phyloP scores from a whole-genome alignment of 2,797 vertebrate genomes.

The Diplodus puntazzo region DNA sequence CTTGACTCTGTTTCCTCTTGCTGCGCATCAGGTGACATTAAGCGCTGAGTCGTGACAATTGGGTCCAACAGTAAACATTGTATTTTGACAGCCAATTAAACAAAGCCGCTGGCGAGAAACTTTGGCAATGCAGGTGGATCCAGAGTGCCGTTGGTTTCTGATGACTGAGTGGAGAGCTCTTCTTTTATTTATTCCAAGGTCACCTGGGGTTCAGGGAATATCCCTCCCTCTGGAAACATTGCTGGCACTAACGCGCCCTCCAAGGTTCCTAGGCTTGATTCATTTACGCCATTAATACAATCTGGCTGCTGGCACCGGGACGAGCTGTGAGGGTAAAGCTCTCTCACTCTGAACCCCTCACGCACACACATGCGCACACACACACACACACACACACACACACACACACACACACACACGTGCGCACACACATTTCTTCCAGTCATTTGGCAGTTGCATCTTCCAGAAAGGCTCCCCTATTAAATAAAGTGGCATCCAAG shows the following conservation, averaged over 20 bases:
- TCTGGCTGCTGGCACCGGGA: conserved; percentile 63
- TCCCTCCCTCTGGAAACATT: conserved; percentile 60
- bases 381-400: conserved; percentile 8
- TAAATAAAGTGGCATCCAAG: conserved; percentile 63
- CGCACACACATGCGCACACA: conserved; percentile 13
- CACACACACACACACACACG: too few relatives aligned
- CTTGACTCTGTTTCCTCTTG: not conserved
- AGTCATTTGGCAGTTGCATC: conserved; percentile 43
- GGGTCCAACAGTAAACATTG: conserved; percentile 25
- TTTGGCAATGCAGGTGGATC: conserved; percentile 38
- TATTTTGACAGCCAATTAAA: conserved; percentile 73
- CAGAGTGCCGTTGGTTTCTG: not conserved
- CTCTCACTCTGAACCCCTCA: conserved; percentile 5
- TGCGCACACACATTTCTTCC: not conserved
- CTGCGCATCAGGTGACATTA: conserved; percentile 33
- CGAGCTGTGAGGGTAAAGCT: conserved; percentile 32
- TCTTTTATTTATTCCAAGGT: conserved; percentile 72
- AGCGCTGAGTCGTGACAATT: conserved; percentile 39
- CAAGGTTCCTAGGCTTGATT: conserved; percentile 68
- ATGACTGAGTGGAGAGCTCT: conserved; percentile 32
- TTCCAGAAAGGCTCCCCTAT: conserved; percentile 56
- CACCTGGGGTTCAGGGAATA: conserved; percentile 67
- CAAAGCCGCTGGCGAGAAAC: conserved; percentile 27
- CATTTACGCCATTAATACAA: conserved; percentile 75
- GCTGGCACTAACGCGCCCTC: conserved; percentile 41